Conservation (phyloP, 35 echinoderm and acorn worm species). For the Heliocidaris erythrogramma region DNA sequence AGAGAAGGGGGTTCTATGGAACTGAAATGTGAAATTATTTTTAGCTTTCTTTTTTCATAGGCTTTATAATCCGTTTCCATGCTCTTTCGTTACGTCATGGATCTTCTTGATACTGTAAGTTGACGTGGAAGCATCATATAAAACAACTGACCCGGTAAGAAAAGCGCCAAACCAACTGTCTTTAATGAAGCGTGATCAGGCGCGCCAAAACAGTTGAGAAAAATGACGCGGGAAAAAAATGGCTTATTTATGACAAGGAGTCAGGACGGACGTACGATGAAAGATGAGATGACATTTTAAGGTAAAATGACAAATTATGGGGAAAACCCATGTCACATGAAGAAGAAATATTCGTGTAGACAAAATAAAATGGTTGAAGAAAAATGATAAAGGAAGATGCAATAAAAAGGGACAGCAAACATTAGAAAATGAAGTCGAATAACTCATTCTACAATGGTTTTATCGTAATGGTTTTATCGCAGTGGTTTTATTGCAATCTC, state of each 20-base stretch:
- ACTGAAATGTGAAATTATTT: neutral
- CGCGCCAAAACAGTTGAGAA: neutral
- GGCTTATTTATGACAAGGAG: neutral
- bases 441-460: too few species aligned
- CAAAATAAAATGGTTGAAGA: too few species aligned
- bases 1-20: neutral
- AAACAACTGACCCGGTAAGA: neutral
- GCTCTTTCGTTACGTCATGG: neutral
- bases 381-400: too few species aligned
- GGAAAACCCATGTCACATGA: too few species aligned
- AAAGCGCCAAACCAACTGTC: neutral
- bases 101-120: neutral
- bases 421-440: too few species aligned
- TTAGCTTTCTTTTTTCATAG: neutral
- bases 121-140: neutral
- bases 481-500: too few species aligned
- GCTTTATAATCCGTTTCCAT: neutral
- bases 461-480: too few species aligned
- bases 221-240: neutral
- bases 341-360: too few species aligned
- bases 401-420: too few species aligned
- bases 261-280: neutral
- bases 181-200: neutral
- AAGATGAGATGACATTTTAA: neutral
- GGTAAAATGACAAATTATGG: too few species aligned